Evolutionary conservation across 2,888 invertebrate species (phyloP).

Genomic region (Ectobius pallidus): DNA sequence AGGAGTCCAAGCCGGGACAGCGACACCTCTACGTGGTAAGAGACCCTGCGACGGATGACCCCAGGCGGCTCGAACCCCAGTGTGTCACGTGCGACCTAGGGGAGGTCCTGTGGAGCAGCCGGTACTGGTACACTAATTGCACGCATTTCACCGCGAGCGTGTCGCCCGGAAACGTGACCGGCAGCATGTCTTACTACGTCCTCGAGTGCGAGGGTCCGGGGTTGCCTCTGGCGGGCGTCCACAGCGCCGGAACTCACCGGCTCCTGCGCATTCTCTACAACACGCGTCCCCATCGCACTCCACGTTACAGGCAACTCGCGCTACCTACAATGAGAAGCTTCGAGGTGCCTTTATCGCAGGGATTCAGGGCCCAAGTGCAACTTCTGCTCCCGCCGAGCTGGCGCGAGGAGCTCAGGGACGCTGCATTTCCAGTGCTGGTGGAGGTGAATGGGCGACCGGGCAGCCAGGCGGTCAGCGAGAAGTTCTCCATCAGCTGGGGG

Average conservation of each 20-base stretch:
- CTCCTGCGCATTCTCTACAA: conserved; percentile 79
- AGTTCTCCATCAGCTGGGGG: conserved; percentile 88
- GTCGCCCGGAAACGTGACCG: conserved; percentile 50
- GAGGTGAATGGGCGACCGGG: conserved; percentile 94
- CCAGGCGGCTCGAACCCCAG: conserved; percentile 71
- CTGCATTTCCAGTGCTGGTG: conserved; percentile 86
- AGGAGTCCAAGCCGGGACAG: conserved; percentile 83
- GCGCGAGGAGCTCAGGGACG: conserved; percentile 83
- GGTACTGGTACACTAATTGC: conserved; percentile 78
- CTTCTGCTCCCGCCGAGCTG: conserved; percentile 87
- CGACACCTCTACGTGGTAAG: conserved; percentile 86
- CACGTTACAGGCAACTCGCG: conserved; percentile 76
- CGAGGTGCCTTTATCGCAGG: conserved; percentile 85
- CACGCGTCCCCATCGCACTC: conserved; percentile 62
- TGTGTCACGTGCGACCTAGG: conserved; percentile 86
- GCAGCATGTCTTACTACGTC: conserved; percentile 64
- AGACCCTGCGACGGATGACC: conserved; percentile 71
- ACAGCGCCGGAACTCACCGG: conserved; percentile 74
- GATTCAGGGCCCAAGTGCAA: conserved; percentile 86
- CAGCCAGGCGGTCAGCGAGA: conserved; percentile 87
- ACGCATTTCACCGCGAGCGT: conserved; percentile 83
- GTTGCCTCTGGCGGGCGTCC: conserved; percentile 82
- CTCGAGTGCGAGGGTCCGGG: conserved; percentile 92
- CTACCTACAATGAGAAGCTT: conserved; percentile 82
- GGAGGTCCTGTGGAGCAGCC: conserved; percentile 78